Base-by-base conservation (phyloP, 2,797 vertebrate species). In the Pantherophis vulpinus region DNA sequence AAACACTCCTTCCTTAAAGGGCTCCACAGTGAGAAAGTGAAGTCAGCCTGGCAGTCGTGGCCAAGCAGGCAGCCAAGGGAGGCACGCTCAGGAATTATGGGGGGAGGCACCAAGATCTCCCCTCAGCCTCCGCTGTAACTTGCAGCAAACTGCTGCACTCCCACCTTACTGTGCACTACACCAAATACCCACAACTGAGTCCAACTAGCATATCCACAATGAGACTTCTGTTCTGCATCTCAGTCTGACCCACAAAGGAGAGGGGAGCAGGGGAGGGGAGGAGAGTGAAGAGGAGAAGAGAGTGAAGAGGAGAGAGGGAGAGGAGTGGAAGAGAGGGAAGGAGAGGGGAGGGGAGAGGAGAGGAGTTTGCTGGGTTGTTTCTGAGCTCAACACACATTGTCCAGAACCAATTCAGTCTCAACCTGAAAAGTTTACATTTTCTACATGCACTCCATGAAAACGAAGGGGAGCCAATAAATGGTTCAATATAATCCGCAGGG, bases 41-140 rank as follows among this genome's bases (percentile, higher is more conserved):
- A 95, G 96, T 96, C 94, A 94, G 95, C 88, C 91, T 96, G 96
- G 96, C 94, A 95, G 87, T 60, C 63, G 74, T 58, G 25, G 90
- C 42, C 37, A 32, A 87, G 55, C 63, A 42, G 54, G 90, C 93
- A 96, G 95, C 96, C 96, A 97, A 51, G 47, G 6, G 47, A 94
- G 66, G n/a, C 14, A 74, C 1, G 11, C 23, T 90, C 86, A 66
- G 32, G 86, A 93, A 96, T 83, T 25, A 42, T 6, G 12, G 27
- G 25, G 5, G 89, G 47, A 14, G 87, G 55, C 16, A 74, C n/a
- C 14, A 32, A 32, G n/a, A 16, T 16, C 66, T 70, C 66, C 66
- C 66, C 66, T 16, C 14, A 70, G n/a, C n/a, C n/a, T 32, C 66
- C 7, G 13, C 66, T 32, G 66, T n/a, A 70, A 16, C 63, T 66